These are phyloP conservation scores for Apis florea DNA, from an alignment of 1,140 invertebrate species.

Conservation along the genomic window DNA sequence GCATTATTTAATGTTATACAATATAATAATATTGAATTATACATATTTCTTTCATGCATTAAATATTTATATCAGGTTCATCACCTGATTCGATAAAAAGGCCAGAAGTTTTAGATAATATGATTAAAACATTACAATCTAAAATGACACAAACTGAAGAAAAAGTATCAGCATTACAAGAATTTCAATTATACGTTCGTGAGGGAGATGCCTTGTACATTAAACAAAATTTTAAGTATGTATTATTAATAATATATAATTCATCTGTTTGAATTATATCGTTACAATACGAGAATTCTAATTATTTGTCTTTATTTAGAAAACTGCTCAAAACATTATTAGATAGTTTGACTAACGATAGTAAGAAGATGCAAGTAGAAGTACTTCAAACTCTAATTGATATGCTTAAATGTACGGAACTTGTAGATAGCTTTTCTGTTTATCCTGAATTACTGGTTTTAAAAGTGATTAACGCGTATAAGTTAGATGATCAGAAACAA, in stretches of 20 bases:
- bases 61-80: conserved; percentile 55
- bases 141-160: conserved; percentile 66
- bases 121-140: conserved; percentile 72
- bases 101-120: conserved; percentile 76
- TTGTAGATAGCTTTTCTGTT: conserved; percentile 88
- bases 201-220: conserved; percentile 75
- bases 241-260: neutral
- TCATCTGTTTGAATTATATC: neutral
- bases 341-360: conserved; percentile 86
- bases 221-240: conserved; percentile 82
- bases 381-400: conserved; percentile 90
- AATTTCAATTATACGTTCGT: conserved; percentile 76
- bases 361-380: conserved; percentile 86
- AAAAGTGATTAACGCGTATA: conserved; percentile 92
- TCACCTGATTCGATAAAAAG: conserved; percentile 73
- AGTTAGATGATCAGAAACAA: conserved; percentile 76
- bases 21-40: too few relatives aligned
- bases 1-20: neutral
- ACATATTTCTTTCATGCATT: neutral
- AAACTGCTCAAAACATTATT: conserved; percentile 87
- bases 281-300: neutral
- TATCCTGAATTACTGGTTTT: conserved; percentile 94
- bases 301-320: conserved; percentile 72
- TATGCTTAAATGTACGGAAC: conserved; percentile 88
- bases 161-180: conserved; percentile 73